These are phyloP conservation scores for Prionace glauca DNA, from an alignment of 2,797 vertebrate species.

Conservation along the genomic window DNA sequence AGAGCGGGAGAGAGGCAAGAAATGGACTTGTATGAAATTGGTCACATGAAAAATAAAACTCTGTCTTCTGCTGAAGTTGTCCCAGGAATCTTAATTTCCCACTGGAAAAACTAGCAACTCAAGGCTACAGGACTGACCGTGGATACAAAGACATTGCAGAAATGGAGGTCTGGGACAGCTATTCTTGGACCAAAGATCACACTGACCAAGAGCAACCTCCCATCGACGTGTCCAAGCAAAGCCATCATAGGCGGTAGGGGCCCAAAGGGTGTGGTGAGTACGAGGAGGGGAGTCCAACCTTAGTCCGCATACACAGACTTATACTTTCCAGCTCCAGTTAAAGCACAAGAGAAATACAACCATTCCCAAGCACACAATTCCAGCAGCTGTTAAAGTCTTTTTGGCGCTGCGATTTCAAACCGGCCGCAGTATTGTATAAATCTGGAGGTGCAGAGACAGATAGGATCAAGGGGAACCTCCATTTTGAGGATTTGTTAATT, in stretches of 20 bases:
- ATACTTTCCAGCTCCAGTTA: not conserved
- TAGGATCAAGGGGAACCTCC: constrained; percentile 14
- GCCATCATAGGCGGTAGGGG: not conserved
- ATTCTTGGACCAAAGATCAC: not conserved
- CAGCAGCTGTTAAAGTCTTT: constrained; percentile 1
- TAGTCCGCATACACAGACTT: not conserved
- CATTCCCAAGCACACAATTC: constrained; percentile 10
- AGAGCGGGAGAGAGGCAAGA: not conserved
- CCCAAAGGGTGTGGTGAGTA: too few species aligned
- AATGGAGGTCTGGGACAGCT: not conserved
- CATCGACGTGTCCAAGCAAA: not conserved
- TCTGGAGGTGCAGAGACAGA: constrained; percentile 19
- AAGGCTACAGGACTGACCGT: not conserved
- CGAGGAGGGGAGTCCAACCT: not conserved
- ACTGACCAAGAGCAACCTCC: not conserved
- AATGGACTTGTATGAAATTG: not conserved
- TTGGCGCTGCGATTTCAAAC: not conserved
- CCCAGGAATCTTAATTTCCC: not conserved
- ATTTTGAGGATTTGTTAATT: not conserved
- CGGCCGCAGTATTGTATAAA: constrained; percentile 8
- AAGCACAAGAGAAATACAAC: not conserved
- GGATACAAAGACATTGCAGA: not conserved
- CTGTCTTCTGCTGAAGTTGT: not conserved
- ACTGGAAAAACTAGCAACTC: not conserved
- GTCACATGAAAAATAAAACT: too few species aligned